Percentiles rank a stretch among this genome's conserved stretches.
Evolutionary conservation across 2,113 vertebrate genomes (phyloP).

Genomic region (Colaptes auratus): DNA sequence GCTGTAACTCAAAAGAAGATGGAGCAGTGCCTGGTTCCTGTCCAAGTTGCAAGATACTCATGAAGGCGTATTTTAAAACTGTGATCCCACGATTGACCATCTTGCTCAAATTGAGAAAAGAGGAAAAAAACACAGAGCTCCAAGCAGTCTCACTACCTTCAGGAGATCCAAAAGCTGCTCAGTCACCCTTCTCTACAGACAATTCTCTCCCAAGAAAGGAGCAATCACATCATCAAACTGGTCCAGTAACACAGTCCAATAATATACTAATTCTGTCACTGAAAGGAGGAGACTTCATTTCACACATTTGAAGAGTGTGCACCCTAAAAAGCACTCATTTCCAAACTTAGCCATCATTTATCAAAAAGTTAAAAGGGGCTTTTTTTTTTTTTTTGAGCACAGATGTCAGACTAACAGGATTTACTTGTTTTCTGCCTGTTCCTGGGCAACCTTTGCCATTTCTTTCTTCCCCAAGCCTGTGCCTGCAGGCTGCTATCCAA

Average conservation of each 20-base stretch:
- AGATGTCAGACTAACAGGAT: slow-evolving; percentile 50
- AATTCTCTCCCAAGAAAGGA: not conserved
- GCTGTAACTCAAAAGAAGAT: not conserved
- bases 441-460: slow-evolving; percentile 30
- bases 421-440: slow-evolving; percentile 59
- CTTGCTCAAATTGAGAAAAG: not conserved
- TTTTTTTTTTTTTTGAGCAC: slow-evolving; percentile 17
- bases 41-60: slow-evolving; percentile 31
- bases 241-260: not conserved
- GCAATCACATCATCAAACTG: not conserved
- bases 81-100: not conserved
- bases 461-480: slow-evolving; percentile 50
- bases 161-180: not conserved
- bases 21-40: slow-evolving; percentile 11
- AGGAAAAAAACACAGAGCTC: not conserved
- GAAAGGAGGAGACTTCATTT: slow-evolving; percentile 26
- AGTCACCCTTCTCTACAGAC: not conserved
- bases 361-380: slow-evolving; percentile 65
- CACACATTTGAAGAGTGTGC: slow-evolving; percentile 53
- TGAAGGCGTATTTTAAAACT: not conserved
- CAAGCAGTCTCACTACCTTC: not conserved
- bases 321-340: slow-evolving; percentile 24
- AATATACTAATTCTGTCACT: not conserved
- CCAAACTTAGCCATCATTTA: slow-evolving; percentile 47
- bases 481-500: slow-evolving; percentile 72